phyloP scores from a whole-genome alignment of 1,140 invertebrate genomes.

The Trachelipus rathkii region DNA sequence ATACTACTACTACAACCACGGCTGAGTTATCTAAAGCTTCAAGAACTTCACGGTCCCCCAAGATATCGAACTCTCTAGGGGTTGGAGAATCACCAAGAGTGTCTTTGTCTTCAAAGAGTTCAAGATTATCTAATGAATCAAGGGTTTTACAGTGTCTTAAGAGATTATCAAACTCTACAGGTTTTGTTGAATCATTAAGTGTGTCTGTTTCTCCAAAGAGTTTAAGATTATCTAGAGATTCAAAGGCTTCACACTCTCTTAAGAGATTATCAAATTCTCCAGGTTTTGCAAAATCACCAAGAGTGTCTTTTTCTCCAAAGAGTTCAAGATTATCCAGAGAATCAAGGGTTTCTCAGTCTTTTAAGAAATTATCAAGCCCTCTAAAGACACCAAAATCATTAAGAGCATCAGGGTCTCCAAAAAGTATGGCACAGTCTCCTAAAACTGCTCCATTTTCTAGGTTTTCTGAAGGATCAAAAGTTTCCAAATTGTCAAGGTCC shows the following conservation, averaged over 20 bases:
- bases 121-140: conserved; percentile 10
- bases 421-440: background rate
- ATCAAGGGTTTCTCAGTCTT: background rate
- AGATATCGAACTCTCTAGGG: background rate
- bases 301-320: background rate
- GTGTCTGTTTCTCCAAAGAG: background rate
- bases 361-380: background rate
- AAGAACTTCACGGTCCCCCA: background rate
- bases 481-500: background rate
- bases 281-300: too few relatives aligned
- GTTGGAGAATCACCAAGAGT: too few relatives aligned
- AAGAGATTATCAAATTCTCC: background rate
- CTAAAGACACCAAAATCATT: background rate
- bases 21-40: background rate
- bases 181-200: background rate
- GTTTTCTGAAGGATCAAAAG: conserved; percentile 1
- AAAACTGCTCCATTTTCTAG: background rate
- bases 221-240: background rate
- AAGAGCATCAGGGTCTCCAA: background rate
- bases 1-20: background rate
- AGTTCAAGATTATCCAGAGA: background rate
- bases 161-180: background rate
- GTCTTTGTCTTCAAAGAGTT: background rate
- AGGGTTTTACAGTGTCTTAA: background rate
- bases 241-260: background rate